phyloP scores from a whole-genome alignment of 2,888 invertebrate species.

The Panzeria rudis region DNA sequence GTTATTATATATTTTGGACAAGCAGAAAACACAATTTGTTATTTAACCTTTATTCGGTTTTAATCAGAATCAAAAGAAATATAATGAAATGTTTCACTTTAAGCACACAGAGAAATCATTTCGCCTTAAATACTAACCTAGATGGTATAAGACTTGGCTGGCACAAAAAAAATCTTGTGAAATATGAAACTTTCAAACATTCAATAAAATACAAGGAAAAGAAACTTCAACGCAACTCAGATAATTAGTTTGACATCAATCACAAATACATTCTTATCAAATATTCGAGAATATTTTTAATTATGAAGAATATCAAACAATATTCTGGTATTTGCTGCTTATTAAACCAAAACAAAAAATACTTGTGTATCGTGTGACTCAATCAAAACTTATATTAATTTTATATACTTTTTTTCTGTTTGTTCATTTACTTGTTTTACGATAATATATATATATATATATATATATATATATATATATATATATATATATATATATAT shows the following conservation, averaged over 20 bases:
- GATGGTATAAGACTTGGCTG: too few species aligned
- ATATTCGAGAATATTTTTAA: neutral
- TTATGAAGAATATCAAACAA: conserved; percentile 21
- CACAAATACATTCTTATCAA: conserved; percentile 2
- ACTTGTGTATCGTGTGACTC: neutral
- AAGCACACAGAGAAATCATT: too few species aligned
- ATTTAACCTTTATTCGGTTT: too few species aligned
- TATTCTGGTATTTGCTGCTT: neutral
- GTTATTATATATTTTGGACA: neutral
- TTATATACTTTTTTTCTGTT: conserved; percentile 6
- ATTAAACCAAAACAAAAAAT: neutral
- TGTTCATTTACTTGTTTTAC: conserved; percentile 32
- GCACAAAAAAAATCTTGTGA: neutral
- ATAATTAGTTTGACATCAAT: neutral
- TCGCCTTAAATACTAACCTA: too few species aligned
- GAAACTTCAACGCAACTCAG: neutral
- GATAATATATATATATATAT: conserved; percentile 21
- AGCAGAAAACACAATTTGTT: too few species aligned
- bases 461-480: neutral
- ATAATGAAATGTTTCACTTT: too few species aligned
- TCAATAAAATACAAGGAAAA: neutral
- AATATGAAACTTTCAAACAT: neutral
- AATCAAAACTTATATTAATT: conserved; percentile 18
- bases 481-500: neutral
- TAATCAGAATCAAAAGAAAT: too few species aligned